These are phyloP conservation scores for Globicephala melas DNA, from an alignment of 2,113 vertebrate species.

Conservation along the genomic window DNA sequence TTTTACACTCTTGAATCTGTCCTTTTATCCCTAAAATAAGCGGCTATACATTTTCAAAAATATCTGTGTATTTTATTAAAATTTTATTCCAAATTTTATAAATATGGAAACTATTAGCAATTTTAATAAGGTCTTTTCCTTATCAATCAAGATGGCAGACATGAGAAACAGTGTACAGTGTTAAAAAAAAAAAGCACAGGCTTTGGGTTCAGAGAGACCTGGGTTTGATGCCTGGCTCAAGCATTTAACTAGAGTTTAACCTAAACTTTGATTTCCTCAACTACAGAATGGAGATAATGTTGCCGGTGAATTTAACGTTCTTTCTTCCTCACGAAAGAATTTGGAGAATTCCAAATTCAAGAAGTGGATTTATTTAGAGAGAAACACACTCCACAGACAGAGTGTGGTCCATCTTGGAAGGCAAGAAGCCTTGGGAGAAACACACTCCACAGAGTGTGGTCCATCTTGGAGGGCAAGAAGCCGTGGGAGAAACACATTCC, in stretches of 20 bases:
- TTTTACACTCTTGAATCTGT: neutral
- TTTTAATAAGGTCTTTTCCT: slow-evolving; percentile 8
- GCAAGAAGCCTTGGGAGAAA: too few relatives aligned
- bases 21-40: neutral
- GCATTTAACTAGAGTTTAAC: neutral
- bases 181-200: neutral
- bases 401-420: too few relatives aligned
- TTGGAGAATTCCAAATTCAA: too few relatives aligned
- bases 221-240: neutral
- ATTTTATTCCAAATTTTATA: neutral
- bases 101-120: neutral
- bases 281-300: neutral
- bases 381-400: too few relatives aligned
- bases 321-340: rapidly evolving
- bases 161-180: neutral
- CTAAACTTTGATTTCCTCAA: neutral
- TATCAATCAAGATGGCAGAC: neutral
- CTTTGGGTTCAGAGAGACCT: neutral
- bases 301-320: too few relatives aligned
- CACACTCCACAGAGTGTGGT: too few relatives aligned
- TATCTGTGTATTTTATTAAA: neutral
- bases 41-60: neutral
- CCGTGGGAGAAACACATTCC: too few relatives aligned
- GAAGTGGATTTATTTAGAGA: too few relatives aligned
- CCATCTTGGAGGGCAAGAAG: too few relatives aligned